Conservation (phyloP, 1,140 invertebrate species). For the Grapholita molesta region DNA sequence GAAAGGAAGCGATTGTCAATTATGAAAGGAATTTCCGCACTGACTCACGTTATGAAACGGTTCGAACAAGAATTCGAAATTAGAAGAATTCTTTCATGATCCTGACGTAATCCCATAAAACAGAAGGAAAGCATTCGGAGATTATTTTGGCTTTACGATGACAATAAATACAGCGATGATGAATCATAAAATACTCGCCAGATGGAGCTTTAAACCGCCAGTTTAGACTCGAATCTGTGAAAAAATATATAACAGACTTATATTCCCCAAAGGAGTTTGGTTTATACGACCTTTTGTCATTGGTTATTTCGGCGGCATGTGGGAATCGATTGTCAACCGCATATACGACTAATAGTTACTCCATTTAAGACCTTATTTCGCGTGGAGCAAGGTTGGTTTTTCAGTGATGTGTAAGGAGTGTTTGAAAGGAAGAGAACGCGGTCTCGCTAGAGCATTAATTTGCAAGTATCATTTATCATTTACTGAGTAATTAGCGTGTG, state of each 20-base stretch:
- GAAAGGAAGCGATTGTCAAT: not conserved
- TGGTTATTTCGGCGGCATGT: not conserved
- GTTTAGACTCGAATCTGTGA: not conserved
- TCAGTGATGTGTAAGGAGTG: too few relatives aligned
- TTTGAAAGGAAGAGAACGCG: not conserved
- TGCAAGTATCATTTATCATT: conserved; percentile 12
- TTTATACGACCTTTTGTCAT: not conserved
- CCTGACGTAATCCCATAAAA: not conserved
- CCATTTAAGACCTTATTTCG: not conserved
- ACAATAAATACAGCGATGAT: conserved; percentile 16
- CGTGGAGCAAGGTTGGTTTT: not conserved
- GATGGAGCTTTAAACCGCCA: not conserved
- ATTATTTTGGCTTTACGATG: conserved; percentile 7
- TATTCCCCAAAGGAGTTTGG: not conserved
- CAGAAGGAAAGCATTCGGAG: not conserved
- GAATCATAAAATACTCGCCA: conserved; percentile 9
- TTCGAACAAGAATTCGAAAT: not conserved
- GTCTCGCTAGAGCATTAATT: not conserved
- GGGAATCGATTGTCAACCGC: not conserved
- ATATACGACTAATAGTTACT: not conserved
- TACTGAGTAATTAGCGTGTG: conserved; percentile 5
- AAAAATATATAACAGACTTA: not conserved
- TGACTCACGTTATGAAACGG: not conserved
- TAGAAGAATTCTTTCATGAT: not conserved
- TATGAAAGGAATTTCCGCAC: not conserved